phyloP scores from a whole-genome alignment of 2,888 invertebrate species.

The Yponomeuta plumbellus region DNA sequence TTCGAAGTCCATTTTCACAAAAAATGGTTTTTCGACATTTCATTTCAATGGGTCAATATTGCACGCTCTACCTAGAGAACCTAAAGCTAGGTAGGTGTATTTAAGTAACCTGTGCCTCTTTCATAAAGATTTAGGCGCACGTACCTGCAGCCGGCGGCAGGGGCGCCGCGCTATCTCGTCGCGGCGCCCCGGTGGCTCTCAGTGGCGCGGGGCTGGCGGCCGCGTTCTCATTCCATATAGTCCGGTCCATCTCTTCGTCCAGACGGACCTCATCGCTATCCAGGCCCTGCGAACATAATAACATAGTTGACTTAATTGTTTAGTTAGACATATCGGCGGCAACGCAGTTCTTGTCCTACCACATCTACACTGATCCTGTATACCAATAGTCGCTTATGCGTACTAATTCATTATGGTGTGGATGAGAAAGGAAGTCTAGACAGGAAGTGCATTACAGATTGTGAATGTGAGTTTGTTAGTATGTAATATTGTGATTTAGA shows the following conservation, averaged over 20 bases:
- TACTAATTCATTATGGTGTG: not conserved
- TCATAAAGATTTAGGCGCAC: no score
- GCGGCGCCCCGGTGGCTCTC: constrained; percentile 61
- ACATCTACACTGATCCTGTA: not conserved
- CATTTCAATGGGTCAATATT: no score
- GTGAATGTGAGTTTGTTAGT: no score
- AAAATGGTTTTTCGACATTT: no score
- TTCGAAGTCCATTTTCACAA: no score
- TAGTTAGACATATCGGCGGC: not conserved
- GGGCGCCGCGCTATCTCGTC: constrained; percentile 38
- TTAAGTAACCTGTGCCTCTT: no score
- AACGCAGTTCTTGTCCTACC: not conserved
- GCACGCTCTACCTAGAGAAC: no score
- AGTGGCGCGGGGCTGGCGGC: constrained; percentile 75
- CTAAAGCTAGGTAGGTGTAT: no score
- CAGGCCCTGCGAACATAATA: not conserved
- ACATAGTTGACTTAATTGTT: not conserved
- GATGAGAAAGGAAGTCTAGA: no score
- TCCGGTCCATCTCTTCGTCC: constrained; percentile 93
- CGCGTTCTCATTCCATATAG: constrained; percentile 83
- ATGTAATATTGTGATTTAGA: no score
- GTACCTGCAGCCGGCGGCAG: not conserved
- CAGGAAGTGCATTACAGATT: no score
- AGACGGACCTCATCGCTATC: constrained; percentile 72
- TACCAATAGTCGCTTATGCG: not conserved